Percentiles rank a stretch among this genome's conserved stretches.
These are phyloP conservation scores for Tiliacea aurago DNA, from an alignment of 2,888 invertebrate species.

Conservation along the genomic window DNA sequence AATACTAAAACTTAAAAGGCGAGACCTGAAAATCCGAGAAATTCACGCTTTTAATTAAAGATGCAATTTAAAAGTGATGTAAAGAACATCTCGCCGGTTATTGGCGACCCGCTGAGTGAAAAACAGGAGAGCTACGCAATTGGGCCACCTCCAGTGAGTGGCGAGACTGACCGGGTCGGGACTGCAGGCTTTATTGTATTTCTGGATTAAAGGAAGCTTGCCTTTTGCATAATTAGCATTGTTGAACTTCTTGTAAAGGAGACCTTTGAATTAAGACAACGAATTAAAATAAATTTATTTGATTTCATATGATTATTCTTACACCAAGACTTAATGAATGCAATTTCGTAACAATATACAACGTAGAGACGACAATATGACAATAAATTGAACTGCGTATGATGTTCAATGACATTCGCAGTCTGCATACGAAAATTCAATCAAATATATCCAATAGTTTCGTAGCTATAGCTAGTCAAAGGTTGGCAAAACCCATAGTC, in stretches of 20 bases:
- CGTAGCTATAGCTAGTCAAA: no score
- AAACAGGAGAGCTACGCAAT: slow-evolving; percentile 47
- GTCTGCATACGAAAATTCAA: no score
- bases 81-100: slow-evolving; percentile 41
- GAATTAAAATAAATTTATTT: no score
- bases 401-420: no score
- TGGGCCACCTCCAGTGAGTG: slow-evolving; percentile 47
- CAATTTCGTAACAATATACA: no score
- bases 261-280: background rate
- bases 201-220: background rate
- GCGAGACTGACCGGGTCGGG: slow-evolving; percentile 13
- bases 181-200: slow-evolving; percentile 12
- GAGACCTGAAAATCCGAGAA: background rate
- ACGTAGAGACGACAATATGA: no score
- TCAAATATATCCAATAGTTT: no score
- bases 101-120: slow-evolving; percentile 28
- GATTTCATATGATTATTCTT: no score
- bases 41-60: slow-evolving; percentile 55
- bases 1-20: background rate
- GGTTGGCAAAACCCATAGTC: no score
- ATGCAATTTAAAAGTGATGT: slow-evolving; percentile 50
- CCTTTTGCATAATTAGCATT: background rate
- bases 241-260: background rate
- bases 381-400: no score
- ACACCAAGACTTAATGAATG: no score